Evolutionary conservation across 1,140 invertebrate species (phyloP).

Genomic region (Trichoplusia ni): DNA sequence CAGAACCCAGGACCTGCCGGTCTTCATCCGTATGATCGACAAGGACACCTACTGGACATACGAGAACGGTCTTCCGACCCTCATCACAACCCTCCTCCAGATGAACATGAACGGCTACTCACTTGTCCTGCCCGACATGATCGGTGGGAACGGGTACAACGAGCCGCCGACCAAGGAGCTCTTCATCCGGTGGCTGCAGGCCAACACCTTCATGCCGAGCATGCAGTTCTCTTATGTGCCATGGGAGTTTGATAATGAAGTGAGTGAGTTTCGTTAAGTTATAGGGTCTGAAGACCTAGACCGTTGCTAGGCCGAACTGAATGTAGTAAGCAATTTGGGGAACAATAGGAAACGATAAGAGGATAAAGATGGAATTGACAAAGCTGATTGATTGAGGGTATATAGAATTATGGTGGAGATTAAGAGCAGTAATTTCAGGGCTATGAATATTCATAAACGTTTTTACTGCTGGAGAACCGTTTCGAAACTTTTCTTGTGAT

Average conservation of each 20-base stretch:
- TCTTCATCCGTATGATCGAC: constrained; percentile 94
- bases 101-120: constrained; percentile 93
- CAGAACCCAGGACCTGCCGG: constrained; percentile 87
- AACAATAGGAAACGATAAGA: too few species aligned
- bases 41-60: constrained; percentile 91
- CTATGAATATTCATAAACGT: too few species aligned
- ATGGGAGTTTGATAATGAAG: constrained; percentile 91
- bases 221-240: constrained; percentile 94
- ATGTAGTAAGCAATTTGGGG: too few species aligned
- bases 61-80: constrained; percentile 88
- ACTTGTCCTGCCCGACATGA: constrained; percentile 94
- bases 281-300: too few species aligned
- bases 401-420: too few species aligned
- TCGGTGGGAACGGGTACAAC: constrained; percentile 93
- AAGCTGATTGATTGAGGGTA: too few species aligned
- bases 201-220: constrained; percentile 91
- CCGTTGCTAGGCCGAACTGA: too few species aligned
- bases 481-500: too few species aligned
- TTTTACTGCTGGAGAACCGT: too few species aligned
- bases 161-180: constrained; percentile 87
- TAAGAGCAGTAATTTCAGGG: too few species aligned
- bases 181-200: constrained; percentile 94
- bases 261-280: constrained; percentile 30
- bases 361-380: too few species aligned
- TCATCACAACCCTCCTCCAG: constrained; percentile 90